phyloP scores from a whole-genome alignment of 2,888 invertebrate species.

The Tachina grossa region DNA sequence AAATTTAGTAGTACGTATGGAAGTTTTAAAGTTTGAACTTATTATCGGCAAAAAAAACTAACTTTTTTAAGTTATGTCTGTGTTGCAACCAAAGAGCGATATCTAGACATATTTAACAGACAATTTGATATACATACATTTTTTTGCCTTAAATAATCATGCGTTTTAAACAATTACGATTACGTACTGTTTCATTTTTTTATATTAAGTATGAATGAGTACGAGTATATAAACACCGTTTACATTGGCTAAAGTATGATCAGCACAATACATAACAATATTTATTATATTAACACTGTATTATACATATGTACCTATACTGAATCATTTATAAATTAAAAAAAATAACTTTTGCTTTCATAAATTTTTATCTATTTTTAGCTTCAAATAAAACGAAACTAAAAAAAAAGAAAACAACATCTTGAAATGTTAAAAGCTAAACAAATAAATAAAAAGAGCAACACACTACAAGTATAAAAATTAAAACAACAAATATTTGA shows the following conservation, averaged over 20 bases:
- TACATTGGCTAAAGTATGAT: background rate
- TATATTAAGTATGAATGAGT: background rate
- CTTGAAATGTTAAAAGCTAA: conserved; percentile 51
- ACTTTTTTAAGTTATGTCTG: too few species aligned
- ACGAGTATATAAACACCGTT: conserved; percentile 2
- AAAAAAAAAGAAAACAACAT: background rate
- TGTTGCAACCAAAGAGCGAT: too few species aligned
- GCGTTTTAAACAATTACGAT: background rate
- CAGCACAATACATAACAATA: conserved; percentile 5
- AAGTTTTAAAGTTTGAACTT: too few species aligned
- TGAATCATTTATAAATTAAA: conserved; percentile 1
- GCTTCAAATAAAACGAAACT: conserved; percentile 14
- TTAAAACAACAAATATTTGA: conserved; percentile 28
- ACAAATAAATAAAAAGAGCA: conserved; percentile 37
- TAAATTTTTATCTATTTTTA: conserved; percentile 53
- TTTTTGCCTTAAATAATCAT: conserved; percentile 24
- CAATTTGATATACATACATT: too few species aligned
- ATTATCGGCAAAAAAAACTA: too few species aligned
- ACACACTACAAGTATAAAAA: background rate
- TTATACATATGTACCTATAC: background rate
- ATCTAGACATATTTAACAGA: too few species aligned
- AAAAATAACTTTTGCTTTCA: background rate
- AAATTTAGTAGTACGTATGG: too few species aligned
- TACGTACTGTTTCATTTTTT: background rate
- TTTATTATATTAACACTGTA: conserved; percentile 21